These are phyloP conservation scores for Patella ulyssiponensis DNA, from an alignment of 2,888 invertebrate species.

Conservation along the genomic window DNA sequence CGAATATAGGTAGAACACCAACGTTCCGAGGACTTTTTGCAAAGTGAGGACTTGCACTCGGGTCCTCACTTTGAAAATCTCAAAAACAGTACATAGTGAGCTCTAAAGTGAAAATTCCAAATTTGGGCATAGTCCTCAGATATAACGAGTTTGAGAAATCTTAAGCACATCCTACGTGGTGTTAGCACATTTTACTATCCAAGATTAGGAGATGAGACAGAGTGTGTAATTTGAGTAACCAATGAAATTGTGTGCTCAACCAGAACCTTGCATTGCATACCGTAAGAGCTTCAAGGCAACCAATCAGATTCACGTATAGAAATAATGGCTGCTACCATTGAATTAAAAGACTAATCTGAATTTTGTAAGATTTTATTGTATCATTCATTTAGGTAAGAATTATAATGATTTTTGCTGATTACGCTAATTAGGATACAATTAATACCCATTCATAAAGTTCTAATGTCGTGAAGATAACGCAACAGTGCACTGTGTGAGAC, in stretches of 20 bases:
- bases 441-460: not conserved
- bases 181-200: constrained; percentile 6
- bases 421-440: not conserved
- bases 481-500: constrained; percentile 3
- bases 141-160: not conserved
- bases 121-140: not conserved
- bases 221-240: not conserved
- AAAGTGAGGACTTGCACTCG: constrained; percentile 8
- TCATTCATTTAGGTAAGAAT: not conserved
- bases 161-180: not conserved
- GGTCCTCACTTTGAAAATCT: constrained; percentile 11
- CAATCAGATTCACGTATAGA: not conserved
- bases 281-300: not conserved
- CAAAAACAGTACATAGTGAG: not conserved
- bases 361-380: not conserved
- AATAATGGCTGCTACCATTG: not conserved
- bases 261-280: not conserved
- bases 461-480: not conserved
- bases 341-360: no score
- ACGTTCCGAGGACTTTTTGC: constrained; percentile 12
- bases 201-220: constrained; percentile 4
- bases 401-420: not conserved
- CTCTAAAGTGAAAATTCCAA: not conserved
- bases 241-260: constrained; percentile 2
- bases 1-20: not conserved